These are phyloP conservation scores for Crypturellus undulatus DNA, from an alignment of 2,113 vertebrate species.

Conservation along the genomic window DNA sequence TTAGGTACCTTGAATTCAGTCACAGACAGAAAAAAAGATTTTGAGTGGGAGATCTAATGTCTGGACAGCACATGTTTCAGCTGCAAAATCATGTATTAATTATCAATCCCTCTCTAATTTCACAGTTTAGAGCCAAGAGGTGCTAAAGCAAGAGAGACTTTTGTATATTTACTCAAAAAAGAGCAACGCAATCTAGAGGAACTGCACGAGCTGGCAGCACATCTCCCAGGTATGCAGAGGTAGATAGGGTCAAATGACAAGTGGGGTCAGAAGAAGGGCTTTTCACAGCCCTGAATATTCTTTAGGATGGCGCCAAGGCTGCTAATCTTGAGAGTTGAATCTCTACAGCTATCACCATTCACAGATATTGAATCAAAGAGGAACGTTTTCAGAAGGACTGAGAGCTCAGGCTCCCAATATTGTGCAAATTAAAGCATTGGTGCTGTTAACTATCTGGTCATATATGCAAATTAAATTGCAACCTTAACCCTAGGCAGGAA, in stretches of 20 bases:
- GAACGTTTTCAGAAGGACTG: background rate
- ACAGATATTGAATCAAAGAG: background rate
- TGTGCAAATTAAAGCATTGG: background rate
- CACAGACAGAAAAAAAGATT: background rate
- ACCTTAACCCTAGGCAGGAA: background rate
- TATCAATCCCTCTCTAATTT: background rate
- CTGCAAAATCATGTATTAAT: background rate
- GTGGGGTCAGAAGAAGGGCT: background rate
- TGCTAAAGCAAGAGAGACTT: background rate
- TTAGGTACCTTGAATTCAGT: background rate
- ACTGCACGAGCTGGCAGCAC: fast-evolving
- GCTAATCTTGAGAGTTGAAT: background rate
- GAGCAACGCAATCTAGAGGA: background rate
- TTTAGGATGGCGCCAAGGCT: background rate
- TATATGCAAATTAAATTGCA: background rate
- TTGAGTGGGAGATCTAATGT: background rate
- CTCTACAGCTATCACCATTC: background rate
- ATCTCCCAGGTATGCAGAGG: background rate
- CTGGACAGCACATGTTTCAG: background rate
- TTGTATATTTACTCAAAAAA: background rate
- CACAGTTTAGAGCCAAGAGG: background rate
- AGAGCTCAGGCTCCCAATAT: background rate
- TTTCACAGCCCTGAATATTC: background rate
- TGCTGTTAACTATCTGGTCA: fast-evolving
- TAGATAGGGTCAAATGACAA: background rate